Conservation (phyloP, 2,888 invertebrate genomes). For the Euphydryas editha region DNA sequence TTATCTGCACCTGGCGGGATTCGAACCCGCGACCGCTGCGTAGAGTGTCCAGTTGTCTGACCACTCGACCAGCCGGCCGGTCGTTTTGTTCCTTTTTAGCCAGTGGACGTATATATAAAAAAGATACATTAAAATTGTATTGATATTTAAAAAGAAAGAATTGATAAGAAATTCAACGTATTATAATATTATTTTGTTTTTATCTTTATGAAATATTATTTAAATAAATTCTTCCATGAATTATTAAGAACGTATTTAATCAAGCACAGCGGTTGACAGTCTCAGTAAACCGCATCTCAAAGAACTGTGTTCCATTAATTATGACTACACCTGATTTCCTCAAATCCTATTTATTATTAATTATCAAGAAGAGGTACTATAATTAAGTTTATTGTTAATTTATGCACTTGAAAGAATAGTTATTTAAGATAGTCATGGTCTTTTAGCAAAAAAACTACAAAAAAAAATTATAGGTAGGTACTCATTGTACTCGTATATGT, state of each 20-base stretch:
- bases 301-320: not conserved
- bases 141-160: not conserved
- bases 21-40: no score
- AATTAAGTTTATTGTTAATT: no score
- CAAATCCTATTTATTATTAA: not conserved
- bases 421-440: no score
- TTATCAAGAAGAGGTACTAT: no score
- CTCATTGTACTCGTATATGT: no score
- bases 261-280: not conserved
- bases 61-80: no score
- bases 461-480: no score
- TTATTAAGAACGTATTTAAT: not conserved
- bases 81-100: slow-evolving; percentile 40
- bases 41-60: no score
- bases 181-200: no score
- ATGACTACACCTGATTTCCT: not conserved
- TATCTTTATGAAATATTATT: not conserved
- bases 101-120: not conserved
- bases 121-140: not conserved
- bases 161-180: not conserved
- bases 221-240: not conserved
- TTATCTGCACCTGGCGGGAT: no score
- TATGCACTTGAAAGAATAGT: no score
- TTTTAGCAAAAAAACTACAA: no score
- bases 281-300: not conserved